Evolutionary conservation across 1,140 invertebrate species (phyloP).

Genomic region (Papilio glaucus): DNA sequence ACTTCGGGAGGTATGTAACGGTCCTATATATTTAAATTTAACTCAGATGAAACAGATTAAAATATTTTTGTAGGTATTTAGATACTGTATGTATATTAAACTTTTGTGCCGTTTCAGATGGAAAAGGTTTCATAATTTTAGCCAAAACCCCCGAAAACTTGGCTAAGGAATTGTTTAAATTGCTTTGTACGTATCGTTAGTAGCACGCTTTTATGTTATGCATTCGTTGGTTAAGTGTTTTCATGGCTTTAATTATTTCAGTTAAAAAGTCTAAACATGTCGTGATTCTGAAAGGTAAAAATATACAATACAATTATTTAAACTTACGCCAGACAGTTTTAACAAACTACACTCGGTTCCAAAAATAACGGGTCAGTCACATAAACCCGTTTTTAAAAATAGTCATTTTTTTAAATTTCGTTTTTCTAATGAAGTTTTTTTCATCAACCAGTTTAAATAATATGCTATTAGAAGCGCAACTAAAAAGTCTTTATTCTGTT

Average conservation of each 20-base stretch:
- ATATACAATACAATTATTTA: no score
- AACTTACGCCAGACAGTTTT: no score
- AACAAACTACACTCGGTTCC: no score
- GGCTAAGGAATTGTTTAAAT: constrained; percentile 62
- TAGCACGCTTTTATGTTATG: no score
- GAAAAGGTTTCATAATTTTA: constrained; percentile 65
- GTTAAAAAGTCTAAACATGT: constrained; percentile 52
- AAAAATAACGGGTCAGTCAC: no score
- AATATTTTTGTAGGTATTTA: background rate
- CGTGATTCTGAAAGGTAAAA: constrained; percentile 53
- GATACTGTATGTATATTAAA: background rate
- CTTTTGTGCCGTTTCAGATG: constrained; percentile 49
- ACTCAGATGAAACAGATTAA: background rate
- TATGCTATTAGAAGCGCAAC: no score
- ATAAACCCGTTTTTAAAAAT: no score
- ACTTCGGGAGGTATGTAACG: background rate
- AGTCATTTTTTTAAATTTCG: no score
- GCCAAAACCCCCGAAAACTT: constrained; percentile 54
- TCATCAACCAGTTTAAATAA: no score
- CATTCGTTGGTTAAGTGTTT: no score
- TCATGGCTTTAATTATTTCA: constrained; percentile 45
- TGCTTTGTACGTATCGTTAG: constrained; percentile 58
- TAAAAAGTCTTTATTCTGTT: no score
- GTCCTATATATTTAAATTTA: background rate
- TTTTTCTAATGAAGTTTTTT: no score